These are phyloP conservation scores for Mohoua ochrocephala DNA, from an alignment of 2,113 vertebrate genomes.

Conservation along the genomic window DNA sequence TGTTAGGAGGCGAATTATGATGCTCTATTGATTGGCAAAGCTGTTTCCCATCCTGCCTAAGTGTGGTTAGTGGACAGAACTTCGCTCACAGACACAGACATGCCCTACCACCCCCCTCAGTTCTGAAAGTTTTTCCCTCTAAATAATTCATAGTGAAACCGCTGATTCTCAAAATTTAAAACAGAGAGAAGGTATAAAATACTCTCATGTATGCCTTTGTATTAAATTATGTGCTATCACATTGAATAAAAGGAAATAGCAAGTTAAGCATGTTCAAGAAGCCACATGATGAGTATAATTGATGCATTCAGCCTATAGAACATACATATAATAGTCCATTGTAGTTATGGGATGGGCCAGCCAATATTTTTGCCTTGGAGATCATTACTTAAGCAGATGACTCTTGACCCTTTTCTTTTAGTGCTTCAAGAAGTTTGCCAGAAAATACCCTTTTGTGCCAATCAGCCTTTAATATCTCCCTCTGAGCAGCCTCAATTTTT, in stretches of 20 bases:
- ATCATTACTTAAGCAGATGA: slow-evolving; percentile 65
- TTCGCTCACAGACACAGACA: not conserved
- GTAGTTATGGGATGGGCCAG: slow-evolving; percentile 15
- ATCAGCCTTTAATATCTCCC: slow-evolving; percentile 38
- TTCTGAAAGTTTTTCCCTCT: slow-evolving; percentile 1
- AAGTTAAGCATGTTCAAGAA: slow-evolving; percentile 41
- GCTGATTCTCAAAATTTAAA: slow-evolving; percentile 29
- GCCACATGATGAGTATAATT: slow-evolving; percentile 37
- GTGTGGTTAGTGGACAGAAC: slow-evolving; percentile 21
- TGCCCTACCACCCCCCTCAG: not conserved
- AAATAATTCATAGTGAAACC: slow-evolving; percentile 45
- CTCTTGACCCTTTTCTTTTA: slow-evolving; percentile 65
- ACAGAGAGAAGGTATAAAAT: slow-evolving; percentile 16
- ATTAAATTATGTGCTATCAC: slow-evolving; percentile 40
- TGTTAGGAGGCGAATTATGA: slow-evolving; percentile 41
- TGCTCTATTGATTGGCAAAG: slow-evolving; percentile 51
- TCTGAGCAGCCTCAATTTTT: slow-evolving; percentile 48
- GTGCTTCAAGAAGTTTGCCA: slow-evolving; percentile 62
- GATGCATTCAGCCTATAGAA: slow-evolving; percentile 51
- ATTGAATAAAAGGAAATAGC: slow-evolving; percentile 28
- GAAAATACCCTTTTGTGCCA: slow-evolving; percentile 57
- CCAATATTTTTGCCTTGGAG: slow-evolving; percentile 55
- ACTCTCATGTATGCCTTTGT: slow-evolving; percentile 8
- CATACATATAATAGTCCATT: slow-evolving; percentile 43
- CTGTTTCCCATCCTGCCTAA: slow-evolving; percentile 29